A percentile compares a stretch with the other conserved stretches of the same genome.
These are phyloP conservation scores for Chorisops tibialis DNA, from an alignment of 2,888 invertebrate genomes.

Conservation along the genomic window DNA sequence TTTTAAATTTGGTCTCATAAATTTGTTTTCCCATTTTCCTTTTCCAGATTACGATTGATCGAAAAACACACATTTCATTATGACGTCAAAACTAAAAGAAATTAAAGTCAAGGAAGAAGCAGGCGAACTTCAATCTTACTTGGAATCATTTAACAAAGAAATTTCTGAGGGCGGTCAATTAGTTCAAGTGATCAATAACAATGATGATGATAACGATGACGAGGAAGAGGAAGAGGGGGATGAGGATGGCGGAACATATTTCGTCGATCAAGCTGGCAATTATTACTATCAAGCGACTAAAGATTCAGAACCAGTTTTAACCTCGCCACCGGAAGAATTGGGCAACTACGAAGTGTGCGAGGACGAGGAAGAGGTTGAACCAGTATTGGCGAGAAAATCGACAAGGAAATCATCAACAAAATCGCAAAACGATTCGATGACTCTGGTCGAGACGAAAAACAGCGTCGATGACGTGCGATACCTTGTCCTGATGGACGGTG, in stretches of 20 bases:
- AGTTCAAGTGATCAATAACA: conserved; percentile 34
- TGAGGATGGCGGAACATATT: conserved; percentile 69
- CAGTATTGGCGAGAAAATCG: conserved; percentile 33
- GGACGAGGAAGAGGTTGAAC: conserved; percentile 19
- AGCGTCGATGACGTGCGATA: conserved; percentile 52
- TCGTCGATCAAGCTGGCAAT: conserved; percentile 76
- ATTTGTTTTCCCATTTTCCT: no score
- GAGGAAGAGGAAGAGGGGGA: conserved; percentile 49
- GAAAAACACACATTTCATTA: conserved; percentile 31
- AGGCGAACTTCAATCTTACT: conserved; percentile 68
- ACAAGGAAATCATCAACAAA: conserved; percentile 31
- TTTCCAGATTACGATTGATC: no score
- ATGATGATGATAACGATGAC: conserved; percentile 54
- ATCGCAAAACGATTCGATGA: neutral
- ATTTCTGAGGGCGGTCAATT: conserved; percentile 53
- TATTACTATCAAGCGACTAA: conserved; percentile 77
- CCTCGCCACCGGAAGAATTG: conserved; percentile 59
- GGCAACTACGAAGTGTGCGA: conserved; percentile 37
- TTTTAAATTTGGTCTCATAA: no score
- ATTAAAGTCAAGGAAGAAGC: conserved; percentile 50
- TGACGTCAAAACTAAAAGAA: conserved; percentile 49
- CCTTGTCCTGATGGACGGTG: conserved; percentile 76
- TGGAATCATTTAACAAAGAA: conserved; percentile 79
- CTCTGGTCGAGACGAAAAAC: conserved; percentile 12
- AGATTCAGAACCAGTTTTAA: conserved; percentile 62